Evolutionary conservation across 2,113 vertebrate genomes (phyloP).

Genomic region (Daphoenositta chrysoptera): DNA sequence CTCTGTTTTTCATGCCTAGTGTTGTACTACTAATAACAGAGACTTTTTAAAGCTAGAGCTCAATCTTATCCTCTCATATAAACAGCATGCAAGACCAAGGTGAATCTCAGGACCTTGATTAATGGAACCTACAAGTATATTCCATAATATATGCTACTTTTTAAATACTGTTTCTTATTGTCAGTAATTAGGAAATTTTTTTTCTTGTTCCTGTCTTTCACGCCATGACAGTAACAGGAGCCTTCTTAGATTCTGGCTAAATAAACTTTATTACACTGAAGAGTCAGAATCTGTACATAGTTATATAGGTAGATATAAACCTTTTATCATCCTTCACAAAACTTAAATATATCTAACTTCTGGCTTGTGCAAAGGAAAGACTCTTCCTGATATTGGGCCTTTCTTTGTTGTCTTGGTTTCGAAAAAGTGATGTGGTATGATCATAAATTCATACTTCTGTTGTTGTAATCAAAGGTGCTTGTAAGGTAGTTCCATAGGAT

Average conservation of each 20-base stretch:
- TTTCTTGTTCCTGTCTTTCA: not conserved
- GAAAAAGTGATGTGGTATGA: not conserved
- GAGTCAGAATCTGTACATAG: not conserved
- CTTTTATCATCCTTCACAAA: not conserved
- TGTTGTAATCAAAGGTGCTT: not conserved
- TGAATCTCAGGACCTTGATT: not conserved
- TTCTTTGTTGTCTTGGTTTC: not conserved
- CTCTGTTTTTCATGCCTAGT: conserved; percentile 7
- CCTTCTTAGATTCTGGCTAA: not conserved
- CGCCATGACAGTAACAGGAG: not conserved
- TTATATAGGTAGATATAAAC: not conserved
- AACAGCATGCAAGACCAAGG: not conserved
- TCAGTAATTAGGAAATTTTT: not conserved
- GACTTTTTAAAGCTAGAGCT: not conserved
- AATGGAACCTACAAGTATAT: not conserved
- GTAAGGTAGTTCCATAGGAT: not conserved
- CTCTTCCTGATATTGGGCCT: not conserved
- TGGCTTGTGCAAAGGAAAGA: not conserved
- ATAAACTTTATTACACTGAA: not conserved
- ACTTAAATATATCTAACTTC: not conserved
- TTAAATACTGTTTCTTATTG: not conserved
- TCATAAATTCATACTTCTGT: not conserved
- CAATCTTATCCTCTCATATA: not conserved
- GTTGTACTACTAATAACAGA: not conserved
- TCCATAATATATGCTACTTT: not conserved